Evolutionary conservation across 2,888 invertebrate genomes (phyloP), one percentile per base, ranked within the genome.

Genomic region (Cordilura impudica): DNA sequence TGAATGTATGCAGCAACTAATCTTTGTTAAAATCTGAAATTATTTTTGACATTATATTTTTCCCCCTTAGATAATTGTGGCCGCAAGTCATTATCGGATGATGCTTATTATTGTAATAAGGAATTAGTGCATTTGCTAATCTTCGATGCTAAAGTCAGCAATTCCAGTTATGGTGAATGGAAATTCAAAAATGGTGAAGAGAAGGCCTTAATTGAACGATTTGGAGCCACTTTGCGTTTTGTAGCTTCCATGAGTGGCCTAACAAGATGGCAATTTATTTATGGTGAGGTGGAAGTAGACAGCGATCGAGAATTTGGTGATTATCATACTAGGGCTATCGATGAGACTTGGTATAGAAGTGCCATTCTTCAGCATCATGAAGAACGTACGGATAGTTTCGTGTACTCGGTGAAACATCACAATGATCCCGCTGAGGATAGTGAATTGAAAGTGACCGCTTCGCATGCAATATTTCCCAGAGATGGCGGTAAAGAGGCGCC

Each of bases 301-400:
- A 88, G 87, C 21, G 89, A 89, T 84, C 85, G 93, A 16, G 93
- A 94, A 81, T 96, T 96, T 85, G 96, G 96, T 8, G 95, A 96
- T 84, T 89, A 92, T 54, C 94, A 96, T 86, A 92, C 91, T 4
- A 92, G 92, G 65, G 94, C 97, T 0, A 95, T 96, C 21, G 96
- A 97, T 87, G 97, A 97, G 88, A 93, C 95, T 0, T 97, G 97
- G 96, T 97, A 97, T 87, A 95, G 95, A 87, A 94, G 95, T 80
- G 97, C 97, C 0, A 95, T 97, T 4, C 91, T 97, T 49, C 96
- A 96, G 84, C 95, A 96, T 87, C 93, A 94, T 85, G 92, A 94
- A 49, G 94, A 95, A 84, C 85, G 84, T 16, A 91, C 93, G 6
- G 93, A 95, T 39, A 94, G 95, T 0, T 93, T 95, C 84, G 95